Percentiles rank a stretch among this genome's conserved stretches.
phyloP scores from a whole-genome alignment of 2,113 vertebrate genomes.

The Sinocyclocheilus anophthalmus region DNA sequence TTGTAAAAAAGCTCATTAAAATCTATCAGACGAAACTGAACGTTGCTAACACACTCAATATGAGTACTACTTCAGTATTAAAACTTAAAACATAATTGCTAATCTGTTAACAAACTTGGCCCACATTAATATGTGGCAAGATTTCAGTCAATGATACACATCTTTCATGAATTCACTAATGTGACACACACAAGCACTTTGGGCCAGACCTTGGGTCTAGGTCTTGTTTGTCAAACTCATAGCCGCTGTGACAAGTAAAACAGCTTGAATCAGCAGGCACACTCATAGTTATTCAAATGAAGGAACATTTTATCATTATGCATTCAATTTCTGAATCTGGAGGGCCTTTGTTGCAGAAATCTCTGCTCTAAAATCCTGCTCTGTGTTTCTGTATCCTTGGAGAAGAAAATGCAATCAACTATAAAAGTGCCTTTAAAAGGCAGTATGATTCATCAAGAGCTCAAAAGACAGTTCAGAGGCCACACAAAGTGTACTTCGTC shows the following conservation, averaged over 20 bases:
- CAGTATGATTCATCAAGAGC: neutral
- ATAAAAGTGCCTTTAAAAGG: neutral
- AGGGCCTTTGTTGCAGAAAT: slow-evolving; percentile 9
- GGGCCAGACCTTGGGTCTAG: neutral
- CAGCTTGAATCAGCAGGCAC: slow-evolving; percentile 1
- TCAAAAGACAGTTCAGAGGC: slow-evolving; percentile 5
- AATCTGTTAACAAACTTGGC: neutral
- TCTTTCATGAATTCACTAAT: neutral
- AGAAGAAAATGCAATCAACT: neutral
- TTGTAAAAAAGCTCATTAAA: slow-evolving; percentile 20
- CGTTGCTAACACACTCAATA: no score
- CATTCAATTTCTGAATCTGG: neutral
- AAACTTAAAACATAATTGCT: neutral
- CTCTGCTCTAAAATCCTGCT: neutral
- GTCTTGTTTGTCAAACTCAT: slow-evolving; percentile 1
- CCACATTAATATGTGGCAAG: neutral
- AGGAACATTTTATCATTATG: slow-evolving; percentile 10
- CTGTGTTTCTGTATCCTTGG: neutral
- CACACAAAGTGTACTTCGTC: neutral
- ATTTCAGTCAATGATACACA: neutral
- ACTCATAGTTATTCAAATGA: slow-evolving; percentile 2
- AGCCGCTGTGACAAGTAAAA: neutral
- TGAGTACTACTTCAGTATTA: neutral
- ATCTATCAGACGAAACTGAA: neutral
- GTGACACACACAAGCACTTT: neutral